Base-by-base conservation (phyloP, 2,797 vertebrate genomes). In the Lithobates sylvaticus region DNA sequence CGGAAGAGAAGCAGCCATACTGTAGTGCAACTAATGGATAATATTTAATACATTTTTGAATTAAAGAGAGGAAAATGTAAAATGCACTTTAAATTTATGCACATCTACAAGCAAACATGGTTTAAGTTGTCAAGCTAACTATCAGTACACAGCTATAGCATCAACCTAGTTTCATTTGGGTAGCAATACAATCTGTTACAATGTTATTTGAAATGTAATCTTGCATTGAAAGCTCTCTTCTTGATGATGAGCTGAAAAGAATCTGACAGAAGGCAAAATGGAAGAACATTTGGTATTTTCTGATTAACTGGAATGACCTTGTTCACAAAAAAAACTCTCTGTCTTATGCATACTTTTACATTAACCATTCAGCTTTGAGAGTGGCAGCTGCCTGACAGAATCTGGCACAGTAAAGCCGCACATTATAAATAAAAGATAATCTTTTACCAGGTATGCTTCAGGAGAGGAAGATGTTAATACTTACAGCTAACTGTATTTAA, bases 181-280 rank as follows among this genome's bases (percentile, higher is more conserved):
- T 75, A 83, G 70, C 29, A 79, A 58, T 87, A 36, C 86, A 87
- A 87, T 87, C 86, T 84, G 81, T 75, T 82, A 72, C 77, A 69
- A 83, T 84, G 54, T 78, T 87, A 87, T 64, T 78, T 83, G 85
- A 86, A 86, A 72, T 77, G 58, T 75, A 78, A 83, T 87, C 85
- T 78, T 83, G 75, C 75, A 83, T 83, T 36, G 75, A 83, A 86
- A 54, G 54, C 29, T 75, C n/a, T 74, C 26, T 69, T 86, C 84
- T 87, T 83, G 86, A 87, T 74, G 86, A 84, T 79, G 69, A 83
- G 76, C 81, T 83, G 61, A 84, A 87, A 84, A 79, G 86, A 84
- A 83, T 77, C 86, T 87, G 81, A 87, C 86, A 87, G 86, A 87
- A 83, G 86, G 86, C 86, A 87, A 83, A 87, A 87, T 87, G 86